Conservation (phyloP, 2,797 vertebrate species). For the Gobionotothen gibberifrons region DNA sequence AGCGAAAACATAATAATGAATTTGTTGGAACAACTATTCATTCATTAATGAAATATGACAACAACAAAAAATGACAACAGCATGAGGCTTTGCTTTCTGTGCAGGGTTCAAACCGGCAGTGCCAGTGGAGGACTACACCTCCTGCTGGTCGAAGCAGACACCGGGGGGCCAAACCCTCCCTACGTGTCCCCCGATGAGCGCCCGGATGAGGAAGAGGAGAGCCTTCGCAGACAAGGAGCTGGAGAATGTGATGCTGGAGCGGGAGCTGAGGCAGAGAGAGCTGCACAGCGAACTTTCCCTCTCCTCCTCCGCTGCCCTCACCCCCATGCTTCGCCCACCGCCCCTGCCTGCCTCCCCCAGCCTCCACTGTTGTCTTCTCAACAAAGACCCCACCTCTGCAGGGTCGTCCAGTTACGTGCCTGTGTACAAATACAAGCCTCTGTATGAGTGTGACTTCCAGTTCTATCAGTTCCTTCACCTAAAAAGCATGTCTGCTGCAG, state of each 20-base stretch:
- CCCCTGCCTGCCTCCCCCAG: conserved; percentile 60
- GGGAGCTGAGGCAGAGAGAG: conserved; percentile 80
- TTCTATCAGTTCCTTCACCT: conserved; percentile 72
- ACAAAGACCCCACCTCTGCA: conserved; percentile 55
- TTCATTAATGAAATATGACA: conserved; percentile 14
- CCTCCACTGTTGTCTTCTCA: conserved; percentile 69
- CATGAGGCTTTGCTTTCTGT: conserved; percentile 18
- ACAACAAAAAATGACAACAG: conserved; percentile 18
- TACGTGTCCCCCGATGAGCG: conserved; percentile 73
- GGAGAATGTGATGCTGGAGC: conserved; percentile 83
- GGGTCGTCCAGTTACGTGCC: conserved; percentile 64
- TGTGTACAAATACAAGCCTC: conserved; percentile 73
- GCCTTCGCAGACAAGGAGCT: conserved; percentile 86
- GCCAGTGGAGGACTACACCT: conserved; percentile 53
- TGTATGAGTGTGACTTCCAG: conserved; percentile 77
- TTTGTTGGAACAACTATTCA: conserved; percentile 11
- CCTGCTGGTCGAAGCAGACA: conserved; percentile 69
- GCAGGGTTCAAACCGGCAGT: conserved; percentile 70
- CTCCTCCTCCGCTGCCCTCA: conserved; percentile 38
- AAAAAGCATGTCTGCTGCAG: conserved; percentile 56
- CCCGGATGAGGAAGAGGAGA: conserved; percentile 82
- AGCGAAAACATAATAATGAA: conserved; percentile 41
- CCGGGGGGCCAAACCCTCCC: conserved; percentile 38
- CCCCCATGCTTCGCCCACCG: conserved; percentile 65
- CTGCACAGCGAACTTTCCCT: conserved; percentile 63